These are phyloP conservation scores for Polyommatus icarus DNA, from an alignment of 2,888 invertebrate genomes.

Conservation along the genomic window DNA sequence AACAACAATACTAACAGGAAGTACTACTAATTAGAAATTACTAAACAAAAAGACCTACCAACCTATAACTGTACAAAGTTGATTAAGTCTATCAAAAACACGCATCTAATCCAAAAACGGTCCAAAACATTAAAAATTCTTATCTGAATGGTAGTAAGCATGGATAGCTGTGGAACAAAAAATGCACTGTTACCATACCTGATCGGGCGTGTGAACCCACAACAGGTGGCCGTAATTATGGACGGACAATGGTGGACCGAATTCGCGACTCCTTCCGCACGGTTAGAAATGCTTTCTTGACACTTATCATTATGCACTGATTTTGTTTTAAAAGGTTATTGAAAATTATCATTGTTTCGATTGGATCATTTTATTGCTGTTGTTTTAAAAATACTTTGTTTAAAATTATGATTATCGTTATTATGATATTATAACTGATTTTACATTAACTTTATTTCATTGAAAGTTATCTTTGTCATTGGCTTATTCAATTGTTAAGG, in stretches of 20 bases:
- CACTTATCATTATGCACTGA: background rate
- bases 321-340: background rate
- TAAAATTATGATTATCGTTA: no score
- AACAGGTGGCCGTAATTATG: slow-evolving; percentile 78
- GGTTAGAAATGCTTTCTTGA: slow-evolving; percentile 4
- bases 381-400: background rate
- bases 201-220: slow-evolving; percentile 75
- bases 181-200: slow-evolving; percentile 70
- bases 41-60: background rate
- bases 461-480: no score
- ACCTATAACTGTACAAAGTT: background rate
- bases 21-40: background rate
- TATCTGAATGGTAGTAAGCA: slow-evolving; percentile 25
- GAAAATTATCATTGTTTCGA: background rate
- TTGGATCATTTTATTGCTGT: background rate
- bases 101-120: background rate
- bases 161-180: slow-evolving; percentile 53
- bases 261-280: slow-evolving; percentile 59
- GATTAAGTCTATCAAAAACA: background rate
- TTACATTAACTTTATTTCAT: no score
- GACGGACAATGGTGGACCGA: slow-evolving; percentile 64
- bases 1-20: no score
- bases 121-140: slow-evolving; percentile 26
- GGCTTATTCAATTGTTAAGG: no score
- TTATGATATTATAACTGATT: no score